Conservation (phyloP, 2,797 vertebrate species). For the Muraenolepis orangiensis region DNA sequence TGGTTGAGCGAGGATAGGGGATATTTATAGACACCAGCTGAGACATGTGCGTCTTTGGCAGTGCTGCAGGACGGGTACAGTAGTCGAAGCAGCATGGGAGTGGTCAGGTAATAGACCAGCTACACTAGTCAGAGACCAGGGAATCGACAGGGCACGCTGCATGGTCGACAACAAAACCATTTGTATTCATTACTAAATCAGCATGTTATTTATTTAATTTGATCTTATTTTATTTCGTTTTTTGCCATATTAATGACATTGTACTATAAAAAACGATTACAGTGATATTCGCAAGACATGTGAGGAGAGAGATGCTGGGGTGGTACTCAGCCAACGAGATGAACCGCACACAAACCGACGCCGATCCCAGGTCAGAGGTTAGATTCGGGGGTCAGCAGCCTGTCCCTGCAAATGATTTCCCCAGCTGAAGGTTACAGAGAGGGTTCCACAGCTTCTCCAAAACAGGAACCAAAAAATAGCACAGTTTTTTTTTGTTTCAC, state of each 20-base stretch:
- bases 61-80: background rate
- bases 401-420: constrained; percentile 12
- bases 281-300: no score
- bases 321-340: background rate
- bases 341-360: background rate
- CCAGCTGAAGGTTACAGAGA: constrained; percentile 22
- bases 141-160: no score
- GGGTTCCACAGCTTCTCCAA: constrained; percentile 18
- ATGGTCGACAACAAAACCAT: no score
- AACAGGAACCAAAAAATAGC: background rate
- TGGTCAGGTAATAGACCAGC: no score
- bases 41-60: constrained; percentile 68
- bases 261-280: no score
- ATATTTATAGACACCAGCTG: constrained; percentile 74
- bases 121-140: no score
- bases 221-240: no score
- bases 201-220: no score
- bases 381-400: constrained; percentile 1
- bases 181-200: no score
- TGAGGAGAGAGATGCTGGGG: background rate
- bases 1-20: constrained; percentile 47
- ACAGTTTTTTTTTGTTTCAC: background rate
- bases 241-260: no score
- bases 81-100: no score
- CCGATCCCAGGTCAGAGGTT: constrained; percentile 25